Evolutionary conservation across 2,888 invertebrate genomes (phyloP).

Genomic region (Lycocerus yunnanus): DNA sequence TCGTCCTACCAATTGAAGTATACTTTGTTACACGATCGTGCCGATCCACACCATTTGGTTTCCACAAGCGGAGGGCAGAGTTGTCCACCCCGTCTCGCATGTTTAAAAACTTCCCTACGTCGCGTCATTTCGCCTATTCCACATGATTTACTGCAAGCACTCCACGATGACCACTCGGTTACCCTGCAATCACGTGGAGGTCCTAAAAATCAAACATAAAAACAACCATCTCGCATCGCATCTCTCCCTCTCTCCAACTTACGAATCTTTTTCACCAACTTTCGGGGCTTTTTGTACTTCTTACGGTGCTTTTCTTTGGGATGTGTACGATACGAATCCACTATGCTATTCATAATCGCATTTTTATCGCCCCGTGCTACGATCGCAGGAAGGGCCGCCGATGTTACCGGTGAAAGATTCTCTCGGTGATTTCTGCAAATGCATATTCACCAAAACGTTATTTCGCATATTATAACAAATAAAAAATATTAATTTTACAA

Average conservation of each 20-base stretch:
- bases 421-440: constrained; percentile 44
- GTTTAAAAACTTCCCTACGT: constrained; percentile 75
- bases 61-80: constrained; percentile 84
- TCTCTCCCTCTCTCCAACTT: constrained; percentile 44
- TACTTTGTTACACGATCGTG: constrained; percentile 66
- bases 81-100: constrained; percentile 78
- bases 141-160: constrained; percentile 84
- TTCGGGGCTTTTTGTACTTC: constrained; percentile 54
- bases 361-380: constrained; percentile 70
- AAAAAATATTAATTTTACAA: neutral
- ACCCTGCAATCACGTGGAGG: constrained; percentile 82
- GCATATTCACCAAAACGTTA: neutral
- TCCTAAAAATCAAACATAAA: constrained; percentile 50
- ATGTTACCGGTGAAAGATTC: constrained; percentile 42
- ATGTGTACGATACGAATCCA: constrained; percentile 64
- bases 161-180: constrained; percentile 86
- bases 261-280: constrained; percentile 54
- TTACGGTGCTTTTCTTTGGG: constrained; percentile 52
- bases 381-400: constrained; percentile 58
- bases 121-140: constrained; percentile 88
- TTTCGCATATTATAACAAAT: neutral
- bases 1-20: constrained; percentile 65
- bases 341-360: constrained; percentile 73
- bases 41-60: constrained; percentile 87
- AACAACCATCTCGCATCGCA: neutral